phyloP scores from a whole-genome alignment of 2,888 invertebrate genomes.

The Phania funesta region DNA sequence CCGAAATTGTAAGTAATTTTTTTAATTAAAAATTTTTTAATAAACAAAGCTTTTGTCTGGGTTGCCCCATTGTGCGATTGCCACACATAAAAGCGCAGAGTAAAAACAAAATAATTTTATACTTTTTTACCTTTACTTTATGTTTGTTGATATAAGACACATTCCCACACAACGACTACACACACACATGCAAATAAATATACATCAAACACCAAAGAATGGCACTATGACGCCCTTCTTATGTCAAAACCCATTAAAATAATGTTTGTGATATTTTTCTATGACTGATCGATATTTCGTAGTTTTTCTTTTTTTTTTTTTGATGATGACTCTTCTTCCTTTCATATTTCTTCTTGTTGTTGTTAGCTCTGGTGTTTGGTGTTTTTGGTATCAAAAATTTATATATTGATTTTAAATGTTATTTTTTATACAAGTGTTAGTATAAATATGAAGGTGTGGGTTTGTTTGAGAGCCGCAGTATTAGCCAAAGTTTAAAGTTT shows the following conservation, averaged over 20 bases:
- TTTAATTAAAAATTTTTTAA: too few species aligned
- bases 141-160: constrained; percentile 34
- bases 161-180: constrained; percentile 41
- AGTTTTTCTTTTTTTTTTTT: constrained; percentile 2
- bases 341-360: neutral
- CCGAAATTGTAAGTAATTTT: too few species aligned
- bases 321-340: constrained; percentile 10
- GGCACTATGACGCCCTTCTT: constrained; percentile 65
- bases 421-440: neutral
- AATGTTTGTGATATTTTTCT: constrained; percentile 65
- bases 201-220: constrained; percentile 57
- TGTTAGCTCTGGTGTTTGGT: constrained; percentile 12
- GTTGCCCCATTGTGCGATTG: constrained; percentile 39
- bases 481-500: constrained; percentile 43
- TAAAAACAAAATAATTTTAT: constrained; percentile 8
- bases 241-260: constrained; percentile 67
- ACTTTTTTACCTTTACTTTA: constrained; percentile 43
- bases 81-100: neutral
- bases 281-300: constrained; percentile 64
- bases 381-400: neutral
- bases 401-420: constrained; percentile 35
- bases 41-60: too few species aligned
- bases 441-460: neutral
- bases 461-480: neutral
- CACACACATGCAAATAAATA: constrained; percentile 20